Evolutionary conservation across 92 coral and sea anemone species (phyloP).

Genomic region (Pocillopora meandrina): DNA sequence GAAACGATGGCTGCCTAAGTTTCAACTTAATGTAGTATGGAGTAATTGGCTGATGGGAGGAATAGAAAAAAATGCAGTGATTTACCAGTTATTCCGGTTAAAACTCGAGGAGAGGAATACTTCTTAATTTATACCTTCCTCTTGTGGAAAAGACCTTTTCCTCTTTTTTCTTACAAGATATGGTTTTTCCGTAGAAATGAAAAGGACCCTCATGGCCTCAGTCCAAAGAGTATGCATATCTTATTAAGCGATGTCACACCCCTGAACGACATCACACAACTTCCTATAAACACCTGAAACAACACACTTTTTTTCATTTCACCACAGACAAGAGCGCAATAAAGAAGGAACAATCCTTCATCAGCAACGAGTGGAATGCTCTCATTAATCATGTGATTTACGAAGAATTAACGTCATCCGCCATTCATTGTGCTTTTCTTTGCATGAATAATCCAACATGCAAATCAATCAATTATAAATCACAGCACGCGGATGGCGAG

Average conservation of each 20-base stretch:
- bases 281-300: not conserved
- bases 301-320: not conserved
- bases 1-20: too few relatives aligned
- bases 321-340: not conserved
- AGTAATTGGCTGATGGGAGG: too few relatives aligned
- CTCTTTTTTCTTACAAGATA: too few relatives aligned
- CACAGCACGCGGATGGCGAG: not conserved
- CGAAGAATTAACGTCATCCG: not conserved
- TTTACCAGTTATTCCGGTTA: too few relatives aligned
- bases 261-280: not conserved
- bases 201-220: not conserved
- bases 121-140: too few relatives aligned
- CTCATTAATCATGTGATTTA: slow-evolving; percentile 25
- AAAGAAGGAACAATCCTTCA: slow-evolving; percentile 17
- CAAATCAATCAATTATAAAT: slow-evolving; percentile 24
- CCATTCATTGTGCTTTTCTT: slow-evolving; percentile 16
- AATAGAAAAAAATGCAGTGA: too few relatives aligned
- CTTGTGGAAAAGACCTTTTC: too few relatives aligned
- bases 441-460: slow-evolving; percentile 14
- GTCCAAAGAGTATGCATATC: too few relatives aligned
- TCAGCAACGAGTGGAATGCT: slow-evolving; percentile 4
- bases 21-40: too few relatives aligned
- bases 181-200: too few relatives aligned
- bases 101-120: too few relatives aligned
- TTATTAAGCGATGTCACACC: not conserved